These are phyloP conservation scores for Tortricodes alternella DNA, from an alignment of 2,888 invertebrate genomes.

Conservation along the genomic window DNA sequence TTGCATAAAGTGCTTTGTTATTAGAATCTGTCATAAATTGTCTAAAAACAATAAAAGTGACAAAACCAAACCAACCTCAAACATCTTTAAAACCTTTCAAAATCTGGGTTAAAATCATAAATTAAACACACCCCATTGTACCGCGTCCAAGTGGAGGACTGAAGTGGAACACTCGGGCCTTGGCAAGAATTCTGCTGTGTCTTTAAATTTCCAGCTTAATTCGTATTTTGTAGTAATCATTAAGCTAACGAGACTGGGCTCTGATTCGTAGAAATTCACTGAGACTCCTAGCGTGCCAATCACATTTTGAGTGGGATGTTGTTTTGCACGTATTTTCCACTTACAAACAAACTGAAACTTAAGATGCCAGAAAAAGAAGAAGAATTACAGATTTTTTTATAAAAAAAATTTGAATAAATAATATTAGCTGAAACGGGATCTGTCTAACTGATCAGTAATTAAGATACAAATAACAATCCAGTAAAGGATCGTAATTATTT, in stretches of 20 bases:
- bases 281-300: constrained; percentile 33
- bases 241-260: constrained; percentile 63
- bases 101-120: constrained; percentile 51
- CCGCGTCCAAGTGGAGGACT: constrained; percentile 43
- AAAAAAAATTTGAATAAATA: no score
- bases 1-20: no score
- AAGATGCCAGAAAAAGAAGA: no score
- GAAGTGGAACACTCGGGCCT: constrained; percentile 60
- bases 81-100: constrained; percentile 10
- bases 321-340: no score
- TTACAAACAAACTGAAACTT: no score
- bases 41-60: neutral
- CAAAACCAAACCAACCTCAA: neutral
- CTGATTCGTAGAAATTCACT: constrained; percentile 38
- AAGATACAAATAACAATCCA: constrained; percentile 47
- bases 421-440: no score
- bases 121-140: constrained; percentile 50
- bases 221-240: constrained; percentile 70
- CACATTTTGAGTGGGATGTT: no score
- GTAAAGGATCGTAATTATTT: constrained; percentile 58
- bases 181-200: constrained; percentile 78
- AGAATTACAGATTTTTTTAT: no score
- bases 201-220: constrained; percentile 75
- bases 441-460: constrained; percentile 43
- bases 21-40: no score